phyloP scores from a whole-genome alignment of 2,113 vertebrate species.

The Canis aureus region DNA sequence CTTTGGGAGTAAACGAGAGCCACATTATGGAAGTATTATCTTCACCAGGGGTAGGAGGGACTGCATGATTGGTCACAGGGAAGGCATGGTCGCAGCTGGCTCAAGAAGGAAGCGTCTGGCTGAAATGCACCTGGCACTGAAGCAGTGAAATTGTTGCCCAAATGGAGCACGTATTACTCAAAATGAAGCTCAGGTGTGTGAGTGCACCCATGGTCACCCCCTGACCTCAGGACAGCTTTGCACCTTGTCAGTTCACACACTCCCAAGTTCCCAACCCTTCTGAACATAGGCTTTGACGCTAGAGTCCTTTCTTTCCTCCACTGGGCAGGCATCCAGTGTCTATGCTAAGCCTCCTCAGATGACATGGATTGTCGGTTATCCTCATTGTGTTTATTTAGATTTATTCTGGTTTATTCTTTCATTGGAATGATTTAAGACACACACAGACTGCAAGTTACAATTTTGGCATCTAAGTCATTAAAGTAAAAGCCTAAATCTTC shows the following conservation, averaged over 20 bases:
- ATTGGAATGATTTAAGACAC: slow-evolving; percentile 60
- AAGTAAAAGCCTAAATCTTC: slow-evolving; percentile 30
- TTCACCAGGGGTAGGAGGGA: not conserved
- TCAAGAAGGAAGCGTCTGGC: not conserved
- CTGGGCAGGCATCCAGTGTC: not conserved
- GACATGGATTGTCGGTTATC: slow-evolving; percentile 46
- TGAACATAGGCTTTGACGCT: not conserved
- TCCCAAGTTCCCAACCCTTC: not conserved
- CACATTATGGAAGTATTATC: not conserved
- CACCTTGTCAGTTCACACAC: accelerated
- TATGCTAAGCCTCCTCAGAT: slow-evolving; percentile 42
- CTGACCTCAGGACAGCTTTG: not conserved
- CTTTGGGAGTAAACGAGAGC: not conserved
- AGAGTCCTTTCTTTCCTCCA: not conserved
- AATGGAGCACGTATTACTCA: not conserved
- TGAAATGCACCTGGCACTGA: not conserved
- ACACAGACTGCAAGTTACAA: not conserved
- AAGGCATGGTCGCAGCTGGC: not conserved
- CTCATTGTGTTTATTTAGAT: slow-evolving; percentile 24
- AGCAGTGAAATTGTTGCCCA: not conserved
- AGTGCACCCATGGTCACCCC: too few species aligned
- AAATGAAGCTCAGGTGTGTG: not conserved
- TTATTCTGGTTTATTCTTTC: slow-evolving; percentile 57
- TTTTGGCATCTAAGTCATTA: slow-evolving; percentile 8
- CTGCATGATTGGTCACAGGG: not conserved